A percentile compares a stretch with the other conserved stretches of the same genome.
Evolutionary conservation across 2,797 vertebrate species (phyloP).

Genomic region (Stomatorhinus walkeri): DNA sequence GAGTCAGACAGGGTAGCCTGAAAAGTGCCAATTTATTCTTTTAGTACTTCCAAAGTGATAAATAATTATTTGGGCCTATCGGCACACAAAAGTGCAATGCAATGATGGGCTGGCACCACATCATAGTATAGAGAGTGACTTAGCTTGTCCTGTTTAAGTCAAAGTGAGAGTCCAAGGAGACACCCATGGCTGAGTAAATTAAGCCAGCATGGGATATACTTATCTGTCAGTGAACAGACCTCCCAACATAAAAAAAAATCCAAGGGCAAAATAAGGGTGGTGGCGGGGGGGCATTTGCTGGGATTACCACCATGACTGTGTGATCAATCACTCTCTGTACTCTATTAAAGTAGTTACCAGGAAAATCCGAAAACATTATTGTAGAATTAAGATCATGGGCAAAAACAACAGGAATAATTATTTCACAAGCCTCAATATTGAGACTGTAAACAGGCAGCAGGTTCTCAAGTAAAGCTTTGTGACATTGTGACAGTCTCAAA

Average conservation of each 20-base stretch:
- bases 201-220: slow-evolving; percentile 62
- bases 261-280: slow-evolving; percentile 57
- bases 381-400: background rate
- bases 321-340: slow-evolving; percentile 36
- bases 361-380: background rate
- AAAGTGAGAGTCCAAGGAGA: slow-evolving; percentile 28
- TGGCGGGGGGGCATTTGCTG: slow-evolving; percentile 17
- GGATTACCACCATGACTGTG: slow-evolving; percentile 44
- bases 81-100: background rate
- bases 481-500: background rate
- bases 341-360: background rate
- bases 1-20: slow-evolving; percentile 39
- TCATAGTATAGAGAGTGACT: background rate
- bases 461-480: background rate
- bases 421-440: background rate
- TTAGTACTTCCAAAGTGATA: slow-evolving; percentile 30
- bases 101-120: background rate
- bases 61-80: slow-evolving; percentile 21
- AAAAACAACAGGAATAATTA: background rate
- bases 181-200: slow-evolving; percentile 52
- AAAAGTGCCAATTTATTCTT: slow-evolving; percentile 45
- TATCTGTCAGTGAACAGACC: slow-evolving; percentile 56
- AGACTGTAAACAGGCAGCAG: background rate
- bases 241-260: slow-evolving; percentile 42
- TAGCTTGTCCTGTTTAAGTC: background rate